These are phyloP conservation scores for Protosalanx chinensis DNA, from an alignment of 2,797 vertebrate genomes.

Conservation along the genomic window DNA sequence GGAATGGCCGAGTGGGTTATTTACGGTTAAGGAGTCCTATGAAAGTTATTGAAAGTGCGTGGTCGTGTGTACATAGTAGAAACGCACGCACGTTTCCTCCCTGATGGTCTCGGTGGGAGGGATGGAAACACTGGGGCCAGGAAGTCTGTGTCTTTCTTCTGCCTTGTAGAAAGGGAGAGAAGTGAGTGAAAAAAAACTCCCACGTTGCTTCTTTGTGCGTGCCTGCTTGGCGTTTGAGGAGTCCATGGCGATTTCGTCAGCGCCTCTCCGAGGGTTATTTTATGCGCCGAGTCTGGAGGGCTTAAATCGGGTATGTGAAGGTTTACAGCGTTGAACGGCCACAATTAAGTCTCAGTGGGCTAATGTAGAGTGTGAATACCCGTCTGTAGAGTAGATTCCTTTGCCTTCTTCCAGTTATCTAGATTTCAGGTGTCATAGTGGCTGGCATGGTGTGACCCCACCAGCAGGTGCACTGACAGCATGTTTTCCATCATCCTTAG, in stretches of 20 bases:
- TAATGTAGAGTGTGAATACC: too few relatives aligned
- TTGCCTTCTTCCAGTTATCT: too few relatives aligned
- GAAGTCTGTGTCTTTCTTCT: slow-evolving; percentile 48
- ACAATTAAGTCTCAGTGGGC: too few relatives aligned
- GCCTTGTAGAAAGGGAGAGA: slow-evolving; percentile 49
- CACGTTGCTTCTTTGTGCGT: slow-evolving; percentile 60
- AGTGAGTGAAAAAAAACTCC: slow-evolving; percentile 57
- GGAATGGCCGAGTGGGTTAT: background rate
- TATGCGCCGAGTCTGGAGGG: background rate
- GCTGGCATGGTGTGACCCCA: too few relatives aligned
- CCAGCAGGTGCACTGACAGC: too few relatives aligned
- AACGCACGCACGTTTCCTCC: background rate
- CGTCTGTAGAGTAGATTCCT: too few relatives aligned
- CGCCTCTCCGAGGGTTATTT: slow-evolving; percentile 34
- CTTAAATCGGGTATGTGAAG: background rate
- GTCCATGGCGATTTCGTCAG: slow-evolving; percentile 21
- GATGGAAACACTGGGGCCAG: slow-evolving; percentile 57
- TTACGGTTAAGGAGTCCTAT: background rate
- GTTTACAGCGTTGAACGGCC: too few relatives aligned
- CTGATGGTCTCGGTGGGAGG: slow-evolving; percentile 48
- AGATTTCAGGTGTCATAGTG: too few relatives aligned
- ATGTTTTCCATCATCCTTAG: too few relatives aligned
- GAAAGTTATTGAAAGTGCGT: slow-evolving; percentile 12
- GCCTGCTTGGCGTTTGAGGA: slow-evolving; percentile 35
- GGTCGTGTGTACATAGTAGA: slow-evolving; percentile 31